Percentiles rank a stretch among this genome's conserved stretches.
Conservation (phyloP, 2,888 invertebrate genomes). For the Trachelus tabidus region DNA sequence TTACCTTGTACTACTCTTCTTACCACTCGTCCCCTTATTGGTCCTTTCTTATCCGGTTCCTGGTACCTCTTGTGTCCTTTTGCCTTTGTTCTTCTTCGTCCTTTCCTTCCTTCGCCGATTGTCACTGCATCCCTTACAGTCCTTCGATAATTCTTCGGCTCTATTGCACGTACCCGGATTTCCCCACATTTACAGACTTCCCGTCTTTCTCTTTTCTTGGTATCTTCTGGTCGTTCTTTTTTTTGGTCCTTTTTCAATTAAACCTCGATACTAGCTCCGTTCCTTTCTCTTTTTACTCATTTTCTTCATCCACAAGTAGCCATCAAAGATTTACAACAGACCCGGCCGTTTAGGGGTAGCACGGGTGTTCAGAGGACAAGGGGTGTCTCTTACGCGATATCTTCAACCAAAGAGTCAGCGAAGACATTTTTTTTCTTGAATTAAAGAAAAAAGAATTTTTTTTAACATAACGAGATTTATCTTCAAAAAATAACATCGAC, state of each 20-base stretch:
- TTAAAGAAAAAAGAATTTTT: background rate
- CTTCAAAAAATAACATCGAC: background rate
- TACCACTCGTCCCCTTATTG: background rate
- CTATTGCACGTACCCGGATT: background rate
- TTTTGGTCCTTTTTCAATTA: background rate
- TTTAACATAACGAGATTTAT: background rate
- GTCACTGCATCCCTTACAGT: background rate
- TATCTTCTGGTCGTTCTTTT: background rate
- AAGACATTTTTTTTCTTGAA: no score
- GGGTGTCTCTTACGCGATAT: background rate
- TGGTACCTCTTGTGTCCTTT: background rate
- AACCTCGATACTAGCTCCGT: constrained; percentile 1
- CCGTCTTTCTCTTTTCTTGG: background rate
- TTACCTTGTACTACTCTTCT: background rate
- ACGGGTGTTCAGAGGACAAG: no score
- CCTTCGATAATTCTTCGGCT: background rate
- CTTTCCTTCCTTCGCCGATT: background rate
- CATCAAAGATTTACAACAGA: background rate
- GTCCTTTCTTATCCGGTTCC: background rate
- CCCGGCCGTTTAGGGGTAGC: background rate
- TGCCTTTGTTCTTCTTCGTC: background rate
- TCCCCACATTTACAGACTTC: background rate
- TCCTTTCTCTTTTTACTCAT: constrained; percentile 9
- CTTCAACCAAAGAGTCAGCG: background rate
- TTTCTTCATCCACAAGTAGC: constrained; percentile 9